Conservation (phyloP, 1,140 invertebrate species). For the Periplaneta americana region DNA sequence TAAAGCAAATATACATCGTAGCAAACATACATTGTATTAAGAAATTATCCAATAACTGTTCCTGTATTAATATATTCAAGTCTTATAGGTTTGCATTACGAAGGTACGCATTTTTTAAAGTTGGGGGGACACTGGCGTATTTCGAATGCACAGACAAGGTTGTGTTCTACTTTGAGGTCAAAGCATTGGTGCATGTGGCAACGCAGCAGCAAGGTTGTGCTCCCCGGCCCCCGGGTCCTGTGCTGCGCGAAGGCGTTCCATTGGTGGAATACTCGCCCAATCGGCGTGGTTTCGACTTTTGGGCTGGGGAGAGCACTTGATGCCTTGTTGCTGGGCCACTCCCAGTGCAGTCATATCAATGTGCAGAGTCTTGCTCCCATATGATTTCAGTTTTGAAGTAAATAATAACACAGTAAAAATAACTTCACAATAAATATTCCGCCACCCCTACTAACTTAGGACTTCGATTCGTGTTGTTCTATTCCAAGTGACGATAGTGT, state of each 20-base stretch:
- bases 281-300: neutral
- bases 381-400: no score
- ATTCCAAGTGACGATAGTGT: no score
- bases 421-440: no score
- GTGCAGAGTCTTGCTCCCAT: no score
- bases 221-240: neutral
- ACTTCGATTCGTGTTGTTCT: no score
- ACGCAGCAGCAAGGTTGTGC: neutral
- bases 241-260: neutral
- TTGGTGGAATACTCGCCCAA: constrained; percentile 7
- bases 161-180: constrained; percentile 19
- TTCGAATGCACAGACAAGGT: constrained; percentile 10
- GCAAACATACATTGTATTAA: neutral
- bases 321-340: constrained; percentile 13
- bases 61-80: no score
- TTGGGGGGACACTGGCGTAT: neutral
- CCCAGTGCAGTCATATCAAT: neutral
- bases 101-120: no score
- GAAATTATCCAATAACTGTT: neutral
- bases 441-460: no score
- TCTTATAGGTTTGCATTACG: no score
- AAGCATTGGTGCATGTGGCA: constrained; percentile 5
- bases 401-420: no score
- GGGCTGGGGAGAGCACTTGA: constrained; percentile 3
- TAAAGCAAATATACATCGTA: no score